Evolutionary conservation across 2,888 invertebrate genomes (phyloP).

Genomic region (Standfussiana lucernea): DNA sequence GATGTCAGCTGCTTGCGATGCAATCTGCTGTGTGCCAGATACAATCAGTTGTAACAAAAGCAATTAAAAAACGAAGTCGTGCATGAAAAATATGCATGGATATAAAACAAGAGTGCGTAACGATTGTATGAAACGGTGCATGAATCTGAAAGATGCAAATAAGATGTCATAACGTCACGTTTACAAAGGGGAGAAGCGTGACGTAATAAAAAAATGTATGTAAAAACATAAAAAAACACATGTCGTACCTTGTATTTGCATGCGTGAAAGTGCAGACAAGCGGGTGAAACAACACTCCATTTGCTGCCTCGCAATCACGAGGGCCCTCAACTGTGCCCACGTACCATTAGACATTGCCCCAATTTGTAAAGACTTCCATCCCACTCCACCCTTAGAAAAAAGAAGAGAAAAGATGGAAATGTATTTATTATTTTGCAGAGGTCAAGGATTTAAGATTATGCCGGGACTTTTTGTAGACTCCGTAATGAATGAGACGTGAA

Average conservation of each 20-base stretch:
- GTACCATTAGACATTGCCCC: constrained; percentile 81
- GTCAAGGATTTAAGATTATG: constrained; percentile 72
- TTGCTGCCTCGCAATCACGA: constrained; percentile 69
- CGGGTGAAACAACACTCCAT: constrained; percentile 74
- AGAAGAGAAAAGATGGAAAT: constrained; percentile 72
- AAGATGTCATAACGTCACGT: constrained; percentile 15
- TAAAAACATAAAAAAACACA: constrained; percentile 28
- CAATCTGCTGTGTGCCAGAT: not conserved
- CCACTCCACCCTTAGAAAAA: constrained; percentile 66
- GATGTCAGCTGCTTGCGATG: not conserved
- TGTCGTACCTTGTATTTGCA: constrained; percentile 69
- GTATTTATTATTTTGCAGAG: constrained; percentile 73
- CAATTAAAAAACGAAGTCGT: not conserved
- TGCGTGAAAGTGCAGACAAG: constrained; percentile 74
- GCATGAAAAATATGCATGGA: not conserved
- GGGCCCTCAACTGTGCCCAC: constrained; percentile 73
- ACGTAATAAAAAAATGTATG: constrained; percentile 9
- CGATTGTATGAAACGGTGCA: not conserved
- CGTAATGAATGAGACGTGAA: constrained; percentile 69
- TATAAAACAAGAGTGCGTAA: constrained; percentile 2
- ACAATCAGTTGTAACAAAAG: not conserved
- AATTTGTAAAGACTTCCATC: constrained; percentile 74
- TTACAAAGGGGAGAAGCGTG: not conserved
- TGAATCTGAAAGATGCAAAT: constrained; percentile 27
- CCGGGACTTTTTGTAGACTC: constrained; percentile 65